Base-by-base conservation (phyloP, 2,113 vertebrate genomes). In the Empidonax traillii region DNA sequence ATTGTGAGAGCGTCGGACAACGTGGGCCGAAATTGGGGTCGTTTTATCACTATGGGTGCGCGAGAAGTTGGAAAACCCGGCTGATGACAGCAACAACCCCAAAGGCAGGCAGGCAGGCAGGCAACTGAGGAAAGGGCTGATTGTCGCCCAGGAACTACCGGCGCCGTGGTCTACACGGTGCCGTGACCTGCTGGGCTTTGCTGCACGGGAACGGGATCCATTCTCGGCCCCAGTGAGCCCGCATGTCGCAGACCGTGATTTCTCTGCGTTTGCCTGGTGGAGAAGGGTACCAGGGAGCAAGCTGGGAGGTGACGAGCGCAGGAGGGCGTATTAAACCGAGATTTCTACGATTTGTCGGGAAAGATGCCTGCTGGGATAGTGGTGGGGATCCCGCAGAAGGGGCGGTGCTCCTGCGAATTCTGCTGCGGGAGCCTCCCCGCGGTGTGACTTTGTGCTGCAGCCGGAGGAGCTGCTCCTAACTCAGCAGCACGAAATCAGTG, bases 1-100 rank as follows among this genome's bases (percentile, higher is more conserved):
- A 22, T 21, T 87, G 21, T 4, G 4, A 3, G 2, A 25, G 47
- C 77, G 33, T 23, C 6, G 7, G 69, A 49, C 2, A 8, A 28
- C 1, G 4, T 72, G 30, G 1, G 7, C 23, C 6, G 1, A 28
- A 59, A 52, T 37, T 30, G 35, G 3, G 1, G 30, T 67, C 2
- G 1, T 75, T 93, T 87, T 67, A 47, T 78, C 22, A 1, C 2
- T 47, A 5, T 10, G 19, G 4, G 33, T 2, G 3, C 9, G 33
- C 7, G 14, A 39, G 71, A 77, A 9, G 12, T 69, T 14, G 15
- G 53, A 62, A 66, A 87, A 27, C 2, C 18, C 13, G 4, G 33
- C 2, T 66, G 63, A 37, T 77, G 55, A 27, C 25, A 76, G 46
- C 33, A 66, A 31, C 53, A 62, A 31, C 21, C 24, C 6, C 27